Percentiles rank a stretch among this genome's conserved stretches.
Conservation (phyloP, 2,888 invertebrate species). For the Nasonovia ribisnigri region DNA sequence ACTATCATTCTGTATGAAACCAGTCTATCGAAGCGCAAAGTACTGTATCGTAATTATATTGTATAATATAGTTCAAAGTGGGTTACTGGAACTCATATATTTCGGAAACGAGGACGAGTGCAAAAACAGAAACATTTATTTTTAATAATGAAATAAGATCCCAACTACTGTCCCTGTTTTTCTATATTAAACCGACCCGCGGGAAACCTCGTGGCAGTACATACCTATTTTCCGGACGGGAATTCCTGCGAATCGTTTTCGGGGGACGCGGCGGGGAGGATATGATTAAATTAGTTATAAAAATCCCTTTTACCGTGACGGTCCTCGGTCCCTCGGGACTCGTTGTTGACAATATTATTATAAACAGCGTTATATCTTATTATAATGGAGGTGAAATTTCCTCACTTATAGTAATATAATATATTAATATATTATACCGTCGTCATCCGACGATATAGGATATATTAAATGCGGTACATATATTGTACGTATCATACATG, state of each 20-base stretch:
- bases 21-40: not conserved
- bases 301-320: not conserved
- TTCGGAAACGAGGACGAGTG: not conserved
- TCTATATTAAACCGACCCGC: not conserved
- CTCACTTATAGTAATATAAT: not conserved
- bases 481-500: not conserved
- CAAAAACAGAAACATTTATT: not conserved
- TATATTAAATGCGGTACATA: not conserved
- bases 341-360: not conserved
- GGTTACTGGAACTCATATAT: not conserved
- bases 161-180: not conserved
- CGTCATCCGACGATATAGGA: not conserved
- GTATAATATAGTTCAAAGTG: not conserved
- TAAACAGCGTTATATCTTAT: not conserved
- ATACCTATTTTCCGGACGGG: not conserved
- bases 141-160: not conserved
- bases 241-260: not conserved
- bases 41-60: not conserved
- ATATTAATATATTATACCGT: not conserved
- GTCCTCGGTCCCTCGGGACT: not conserved
- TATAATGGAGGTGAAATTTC: constrained; percentile 1
- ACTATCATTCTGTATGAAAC: not conserved
- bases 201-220: not conserved
- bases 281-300: not conserved
- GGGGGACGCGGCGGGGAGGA: not conserved